A percentile compares a stretch with the other conserved stretches of the same genome.
Evolutionary conservation across 2,797 vertebrate genomes (phyloP).

Genomic region (Manis pentadactyla): DNA sequence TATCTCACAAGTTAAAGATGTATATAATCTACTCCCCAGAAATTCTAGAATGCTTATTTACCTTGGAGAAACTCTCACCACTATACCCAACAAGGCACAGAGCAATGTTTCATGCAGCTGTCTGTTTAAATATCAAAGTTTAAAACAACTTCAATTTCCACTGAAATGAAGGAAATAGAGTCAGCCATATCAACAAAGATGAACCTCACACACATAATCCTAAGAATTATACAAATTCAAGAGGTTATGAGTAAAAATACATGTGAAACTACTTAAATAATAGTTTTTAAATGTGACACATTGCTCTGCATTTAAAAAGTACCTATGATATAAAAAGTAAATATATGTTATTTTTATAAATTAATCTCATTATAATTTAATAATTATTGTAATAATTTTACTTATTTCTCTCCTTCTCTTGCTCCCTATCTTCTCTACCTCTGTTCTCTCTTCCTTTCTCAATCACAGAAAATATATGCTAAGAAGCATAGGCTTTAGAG

Average conservation of each 20-base stretch:
- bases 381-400: background rate
- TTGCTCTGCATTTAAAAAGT: background rate
- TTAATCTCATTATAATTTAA: too few relatives aligned
- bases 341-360: background rate
- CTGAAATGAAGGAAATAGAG: background rate
- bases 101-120: background rate
- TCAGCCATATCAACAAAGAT: background rate
- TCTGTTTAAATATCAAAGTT: background rate
- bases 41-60: background rate
- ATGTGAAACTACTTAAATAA: background rate
- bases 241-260: background rate
- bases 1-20: background rate
- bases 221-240: background rate
- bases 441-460: background rate
- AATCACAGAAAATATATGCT: background rate
- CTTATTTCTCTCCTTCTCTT: background rate
- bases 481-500: background rate
- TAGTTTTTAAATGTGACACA: background rate
- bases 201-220: background rate
- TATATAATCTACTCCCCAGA: too few relatives aligned
- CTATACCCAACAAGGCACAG: accelerated
- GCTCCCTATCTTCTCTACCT: background rate
- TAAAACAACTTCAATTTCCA: background rate
- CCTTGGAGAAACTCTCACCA: background rate
- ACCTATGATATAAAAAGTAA: background rate